Base-by-base conservation (phyloP, 2,888 invertebrate species). In the Rotaria socialis region DNA sequence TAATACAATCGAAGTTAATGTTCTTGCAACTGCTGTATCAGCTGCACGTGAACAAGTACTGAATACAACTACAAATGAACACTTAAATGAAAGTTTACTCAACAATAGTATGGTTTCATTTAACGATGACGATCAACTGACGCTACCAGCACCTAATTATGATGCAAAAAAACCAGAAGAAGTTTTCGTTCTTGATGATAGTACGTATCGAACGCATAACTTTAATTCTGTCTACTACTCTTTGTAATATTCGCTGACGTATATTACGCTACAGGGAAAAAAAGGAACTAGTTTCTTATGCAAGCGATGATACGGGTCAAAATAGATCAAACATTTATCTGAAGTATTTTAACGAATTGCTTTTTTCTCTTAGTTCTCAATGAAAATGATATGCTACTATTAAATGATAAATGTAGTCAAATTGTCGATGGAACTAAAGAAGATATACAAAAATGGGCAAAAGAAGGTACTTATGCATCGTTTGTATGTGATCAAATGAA, bases 401-500 rank as follows among this genome's bases (percentile, higher is more conserved):
- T 80, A 80, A 80, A 80, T n/a, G 80, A 80, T 80, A 47, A 80
- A 47, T 80, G 47, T 43, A 80, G 19, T 80, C 22, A 47, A 47
- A 80, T 80, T 4, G 80, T 80, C 47, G 80, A 80, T 80, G 24
- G 47, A 47, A 43, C 80, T 24, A 80, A 80, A 80, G 80, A 80
- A n/a, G 4, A 24, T 24, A 80, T 80, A n/a, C 47, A n/a, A 43
- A 47, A 43, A 47, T 80, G 80, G 80, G 47, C 80, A 22, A 80
- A 80, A 47, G 80, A 80, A 80, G 80, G 80, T 80, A 80, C 47
- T n/a, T 80, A 80, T 80, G 16, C 80, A 80, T 4, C n/a, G 14
- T 80, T 80, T 47, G 80, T 80, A 14, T 80, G 80, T 47, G 80
- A 80, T 80, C 80, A 80, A 80, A 80, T 80, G 80, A 80, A 80